Percentiles rank a stretch among this genome's conserved stretches.
Conservation (phyloP, 2,888 invertebrate species). For the Leptothorax acervorum region DNA sequence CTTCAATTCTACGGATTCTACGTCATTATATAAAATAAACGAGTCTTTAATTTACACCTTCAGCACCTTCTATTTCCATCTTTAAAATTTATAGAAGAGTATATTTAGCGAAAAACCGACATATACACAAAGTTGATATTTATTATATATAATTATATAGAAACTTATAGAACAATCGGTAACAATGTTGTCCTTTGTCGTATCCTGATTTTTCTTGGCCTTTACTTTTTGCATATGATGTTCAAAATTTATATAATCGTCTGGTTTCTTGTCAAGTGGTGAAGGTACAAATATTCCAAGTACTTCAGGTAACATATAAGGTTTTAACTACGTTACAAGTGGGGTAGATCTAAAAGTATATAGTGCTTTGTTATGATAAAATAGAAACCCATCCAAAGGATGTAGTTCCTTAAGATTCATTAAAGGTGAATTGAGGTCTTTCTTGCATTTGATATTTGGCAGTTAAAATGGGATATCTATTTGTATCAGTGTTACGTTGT, state of each 20-base stretch:
- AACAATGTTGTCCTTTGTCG: background rate
- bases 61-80: conserved; percentile 59
- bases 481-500: conserved; percentile 80
- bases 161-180: conserved; percentile 56
- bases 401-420: conserved; percentile 82
- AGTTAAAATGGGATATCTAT: conserved; percentile 86
- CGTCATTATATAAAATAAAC: background rate
- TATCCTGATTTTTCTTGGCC: too few relatives aligned
- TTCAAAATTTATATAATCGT: too few relatives aligned
- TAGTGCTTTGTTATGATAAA: conserved; percentile 94
- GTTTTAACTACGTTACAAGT: conserved; percentile 96
- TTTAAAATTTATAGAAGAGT: conserved; percentile 60
- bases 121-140: conserved; percentile 9
- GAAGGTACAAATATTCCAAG: too few relatives aligned
- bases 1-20: background rate
- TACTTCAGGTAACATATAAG: conserved; percentile 93
- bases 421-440: conserved; percentile 74
- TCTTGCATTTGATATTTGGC: conserved; percentile 86
- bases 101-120: conserved; percentile 38
- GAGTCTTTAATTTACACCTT: background rate
- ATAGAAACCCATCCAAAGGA: conserved; percentile 94
- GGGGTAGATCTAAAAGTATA: conserved; percentile 94
- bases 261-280: too few relatives aligned
- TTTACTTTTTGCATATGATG: too few relatives aligned
- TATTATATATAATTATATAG: background rate